Conservation (phyloP, 2,888 invertebrate species). For the Nebria brevicollis region DNA sequence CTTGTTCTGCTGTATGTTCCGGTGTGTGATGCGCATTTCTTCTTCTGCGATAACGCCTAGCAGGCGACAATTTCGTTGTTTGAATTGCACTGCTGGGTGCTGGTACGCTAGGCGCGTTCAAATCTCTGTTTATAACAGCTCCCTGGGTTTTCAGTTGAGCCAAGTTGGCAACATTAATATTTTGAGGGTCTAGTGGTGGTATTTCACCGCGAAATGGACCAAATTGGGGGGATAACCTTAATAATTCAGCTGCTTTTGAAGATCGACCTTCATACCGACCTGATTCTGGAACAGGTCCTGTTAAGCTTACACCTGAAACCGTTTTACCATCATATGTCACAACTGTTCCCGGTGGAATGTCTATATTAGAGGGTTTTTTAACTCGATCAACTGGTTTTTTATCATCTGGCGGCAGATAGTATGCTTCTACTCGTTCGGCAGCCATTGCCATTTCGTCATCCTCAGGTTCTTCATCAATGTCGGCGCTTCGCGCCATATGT, state of each 20-base stretch:
- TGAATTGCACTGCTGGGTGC: constrained; percentile 50
- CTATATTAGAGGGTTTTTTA: constrained; percentile 61
- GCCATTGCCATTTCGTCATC: constrained; percentile 74
- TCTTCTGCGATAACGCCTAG: constrained; percentile 54
- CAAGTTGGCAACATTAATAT: constrained; percentile 59
- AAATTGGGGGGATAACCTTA: constrained; percentile 76
- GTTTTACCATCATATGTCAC: constrained; percentile 82
- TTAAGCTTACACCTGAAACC: constrained; percentile 73
- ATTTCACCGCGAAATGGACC: constrained; percentile 79
- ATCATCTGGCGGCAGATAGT: constrained; percentile 77
- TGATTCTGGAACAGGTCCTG: constrained; percentile 58
- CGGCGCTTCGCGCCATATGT: constrained; percentile 48
- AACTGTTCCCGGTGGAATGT: constrained; percentile 69
- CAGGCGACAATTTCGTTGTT: constrained; percentile 63
- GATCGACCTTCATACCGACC: constrained; percentile 56
- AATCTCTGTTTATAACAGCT: constrained; percentile 56
- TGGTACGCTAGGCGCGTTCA: constrained; percentile 55
- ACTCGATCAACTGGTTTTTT: constrained; percentile 57
- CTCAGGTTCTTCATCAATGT: constrained; percentile 55
- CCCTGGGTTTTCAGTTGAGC: constrained; percentile 57
- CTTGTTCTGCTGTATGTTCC: constrained; percentile 55
- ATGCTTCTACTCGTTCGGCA: constrained; percentile 76
- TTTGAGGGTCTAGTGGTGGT: constrained; percentile 69
- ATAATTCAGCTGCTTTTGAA: constrained; percentile 69
- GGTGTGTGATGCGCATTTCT: constrained; percentile 53